A percentile compares a stretch with the other conserved stretches of the same genome.
phyloP scores from a whole-genome alignment of 1,140 invertebrate species.

The Drosophila sproati region DNA sequence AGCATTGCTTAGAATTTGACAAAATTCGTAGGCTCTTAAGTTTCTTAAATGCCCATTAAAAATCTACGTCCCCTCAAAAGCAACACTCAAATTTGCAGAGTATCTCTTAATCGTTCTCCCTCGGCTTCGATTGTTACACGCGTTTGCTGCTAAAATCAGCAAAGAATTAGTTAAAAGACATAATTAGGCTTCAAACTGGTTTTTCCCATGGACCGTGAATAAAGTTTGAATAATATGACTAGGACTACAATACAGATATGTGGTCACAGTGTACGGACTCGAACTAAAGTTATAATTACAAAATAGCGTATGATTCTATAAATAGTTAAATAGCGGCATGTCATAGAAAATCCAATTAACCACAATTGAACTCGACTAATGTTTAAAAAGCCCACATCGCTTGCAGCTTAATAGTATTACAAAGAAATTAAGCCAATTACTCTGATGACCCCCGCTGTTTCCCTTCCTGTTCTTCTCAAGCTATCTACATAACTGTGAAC shows the following conservation, averaged over 20 bases:
- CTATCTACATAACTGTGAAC: conserved; percentile 86
- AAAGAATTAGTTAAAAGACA: background rate
- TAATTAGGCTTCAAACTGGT: conserved; percentile 34
- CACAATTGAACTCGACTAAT: conserved; percentile 46
- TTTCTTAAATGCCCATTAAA: background rate
- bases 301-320: conserved; percentile 1
- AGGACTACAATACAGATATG: too few species aligned
- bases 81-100: background rate
- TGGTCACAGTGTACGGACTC: too few species aligned
- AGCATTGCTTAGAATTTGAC: background rate
- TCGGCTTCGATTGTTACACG: background rate
- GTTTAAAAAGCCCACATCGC: conserved; percentile 9
- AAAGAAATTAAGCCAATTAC: conserved; percentile 65
- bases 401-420: conserved; percentile 29
- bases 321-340: conserved; percentile 29
- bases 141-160: background rate
- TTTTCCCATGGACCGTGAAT: conserved; percentile 10
- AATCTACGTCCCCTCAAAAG: background rate
- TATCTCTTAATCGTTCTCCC: background rate
- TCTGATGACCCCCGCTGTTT: background rate
- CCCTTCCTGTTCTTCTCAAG: conserved; percentile 63
- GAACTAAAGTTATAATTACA: background rate
- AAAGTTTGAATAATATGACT: too few species aligned
- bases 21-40: background rate
- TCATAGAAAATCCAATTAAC: conserved; percentile 57